Base-by-base conservation (phyloP, 2,888 invertebrate species). In the Spilarctia lutea region DNA sequence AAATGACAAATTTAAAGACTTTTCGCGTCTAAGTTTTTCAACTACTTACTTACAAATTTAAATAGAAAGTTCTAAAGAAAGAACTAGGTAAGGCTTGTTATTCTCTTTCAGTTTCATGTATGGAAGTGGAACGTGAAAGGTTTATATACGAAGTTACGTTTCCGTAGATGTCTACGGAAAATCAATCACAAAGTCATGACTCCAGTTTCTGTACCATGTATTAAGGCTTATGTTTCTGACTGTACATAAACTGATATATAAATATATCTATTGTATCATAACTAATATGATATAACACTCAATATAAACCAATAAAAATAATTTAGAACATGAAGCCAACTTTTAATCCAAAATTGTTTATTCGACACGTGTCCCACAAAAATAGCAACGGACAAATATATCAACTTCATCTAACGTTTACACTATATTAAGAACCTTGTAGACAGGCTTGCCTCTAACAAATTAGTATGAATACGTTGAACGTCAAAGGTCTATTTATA, bases 401-500 rank as follows among this genome's bases (percentile, higher is more conserved):
- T 81, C 81, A 82, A 75, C 63, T 56, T 75, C 60, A 76, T 75
- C 76, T 71, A 76, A 75, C 63, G 74, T 77, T 65, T 78, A 73
- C 73, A 75, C 70, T 73, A 72, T 75, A 67, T 73, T 68, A 65
- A 60, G 66, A 73, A 78, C 24, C 42, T 63, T 65, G 42, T 65
- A 77, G 85, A 82, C 75, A 82, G 79, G n/a, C 73, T 60, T 16
- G 11, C 42, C 65, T 52, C 68, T 39, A 77, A 81, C 71, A 76
- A 75, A 75, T 74, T 69, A 56, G 48, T 63, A 30, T 60, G 65
- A 75, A 69, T 83, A 75, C 74, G 68, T 76, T 70, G 68, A 68
- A 75, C n/a, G 60, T 63, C 20, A 74, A 68, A 78, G 89, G 67
- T 87, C 88, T 81, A 66, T 63, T 78, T 87, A 87, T 24, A 80